phyloP scores from a whole-genome alignment of 2,113 vertebrate genomes.

The Actinemys pallida region DNA sequence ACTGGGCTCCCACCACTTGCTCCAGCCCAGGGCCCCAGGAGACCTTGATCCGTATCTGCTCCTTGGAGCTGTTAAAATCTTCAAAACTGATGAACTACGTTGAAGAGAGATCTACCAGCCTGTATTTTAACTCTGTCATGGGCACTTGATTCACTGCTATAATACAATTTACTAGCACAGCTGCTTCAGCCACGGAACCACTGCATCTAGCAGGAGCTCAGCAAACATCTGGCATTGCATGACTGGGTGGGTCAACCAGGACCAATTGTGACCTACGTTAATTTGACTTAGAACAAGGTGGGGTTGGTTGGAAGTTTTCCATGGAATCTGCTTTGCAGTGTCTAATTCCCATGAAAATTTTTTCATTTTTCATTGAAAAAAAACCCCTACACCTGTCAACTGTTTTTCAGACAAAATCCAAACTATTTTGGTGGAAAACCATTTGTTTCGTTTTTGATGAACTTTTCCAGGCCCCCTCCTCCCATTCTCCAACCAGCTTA shows the following conservation, averaged over 20 bases:
- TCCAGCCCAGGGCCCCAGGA: too few relatives aligned
- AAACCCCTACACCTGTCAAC: fast-evolving
- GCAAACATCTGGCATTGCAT: fast-evolving
- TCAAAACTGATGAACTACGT: not conserved
- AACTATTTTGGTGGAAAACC: not conserved
- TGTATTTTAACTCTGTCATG: not conserved
- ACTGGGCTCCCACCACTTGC: too few relatives aligned
- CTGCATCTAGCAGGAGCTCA: too few relatives aligned
- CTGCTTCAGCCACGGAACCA: too few relatives aligned
- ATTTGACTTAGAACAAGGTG: not conserved
- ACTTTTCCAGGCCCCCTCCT: not conserved
- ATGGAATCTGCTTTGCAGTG: not conserved
- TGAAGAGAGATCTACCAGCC: not conserved
- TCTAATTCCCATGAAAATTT: not conserved
- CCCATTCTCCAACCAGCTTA: not conserved
- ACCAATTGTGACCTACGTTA: not conserved
- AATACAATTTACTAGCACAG: not conserved
- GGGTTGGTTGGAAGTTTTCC: not conserved
- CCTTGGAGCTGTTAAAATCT: not conserved
- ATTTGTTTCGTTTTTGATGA: not conserved
- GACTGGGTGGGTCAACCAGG: not conserved
- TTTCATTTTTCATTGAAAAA: not conserved
- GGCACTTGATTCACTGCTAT: not conserved
- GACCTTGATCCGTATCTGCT: too few relatives aligned
- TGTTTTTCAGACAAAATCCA: not conserved